Evolutionary conservation across 2,113 vertebrate genomes (phyloP).

Genomic region (Isurus oxyrinchus): DNA sequence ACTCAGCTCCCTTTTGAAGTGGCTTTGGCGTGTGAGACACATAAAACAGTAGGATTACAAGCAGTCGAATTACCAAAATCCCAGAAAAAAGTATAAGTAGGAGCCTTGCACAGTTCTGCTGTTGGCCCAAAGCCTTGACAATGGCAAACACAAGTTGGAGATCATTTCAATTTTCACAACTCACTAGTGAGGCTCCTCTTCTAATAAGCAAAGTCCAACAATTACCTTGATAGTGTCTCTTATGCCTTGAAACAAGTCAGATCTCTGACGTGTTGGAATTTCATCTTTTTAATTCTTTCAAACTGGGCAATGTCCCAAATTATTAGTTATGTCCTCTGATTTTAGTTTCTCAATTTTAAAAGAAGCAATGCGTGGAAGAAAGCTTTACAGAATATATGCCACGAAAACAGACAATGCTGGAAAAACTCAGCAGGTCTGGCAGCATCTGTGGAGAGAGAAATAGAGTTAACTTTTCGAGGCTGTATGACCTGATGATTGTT

Average conservation of each 20-base stretch:
- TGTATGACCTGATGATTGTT: not conserved
- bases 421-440: too few relatives aligned
- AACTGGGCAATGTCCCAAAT: not conserved
- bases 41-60: not conserved
- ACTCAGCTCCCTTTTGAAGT: not conserved
- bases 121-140: not conserved
- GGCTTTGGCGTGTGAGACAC: not conserved
- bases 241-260: not conserved
- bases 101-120: not conserved
- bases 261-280: not conserved
- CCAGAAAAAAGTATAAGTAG: not conserved
- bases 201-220: not conserved
- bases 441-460: too few relatives aligned
- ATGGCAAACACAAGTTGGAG: not conserved
- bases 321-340: not conserved
- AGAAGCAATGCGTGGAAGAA: not conserved
- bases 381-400: not conserved
- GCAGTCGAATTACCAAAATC: not conserved
- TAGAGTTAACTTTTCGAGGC: too few relatives aligned
- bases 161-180: not conserved
- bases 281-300: not conserved
- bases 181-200: not conserved
- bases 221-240: not conserved
- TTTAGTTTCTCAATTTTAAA: not conserved
- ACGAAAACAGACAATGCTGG: too few relatives aligned